Percentiles rank a stretch among this genome's conserved stretches.
Evolutionary conservation across 1,140 invertebrate genomes (phyloP).

Genomic region (Delia radicum): DNA sequence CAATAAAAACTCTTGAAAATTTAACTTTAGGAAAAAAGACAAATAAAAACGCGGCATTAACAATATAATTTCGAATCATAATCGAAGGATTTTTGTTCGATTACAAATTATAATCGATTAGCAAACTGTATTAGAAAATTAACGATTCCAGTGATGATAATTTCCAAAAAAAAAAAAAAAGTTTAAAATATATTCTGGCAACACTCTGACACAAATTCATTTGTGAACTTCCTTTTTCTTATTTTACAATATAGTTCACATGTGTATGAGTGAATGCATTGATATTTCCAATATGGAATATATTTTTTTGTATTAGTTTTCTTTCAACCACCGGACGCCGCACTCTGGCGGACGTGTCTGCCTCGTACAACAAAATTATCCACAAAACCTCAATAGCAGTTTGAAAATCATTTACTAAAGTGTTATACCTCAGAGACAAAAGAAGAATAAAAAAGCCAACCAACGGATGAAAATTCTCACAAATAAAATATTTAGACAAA

Average conservation of each 20-base stretch:
- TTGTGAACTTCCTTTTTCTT: background rate
- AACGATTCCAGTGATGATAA: too few species aligned
- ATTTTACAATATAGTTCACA: background rate
- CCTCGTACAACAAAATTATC: background rate
- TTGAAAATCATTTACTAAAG: constrained; percentile 18
- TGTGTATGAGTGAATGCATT: background rate
- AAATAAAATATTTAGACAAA: constrained; percentile 11
- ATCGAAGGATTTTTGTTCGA: too few species aligned
- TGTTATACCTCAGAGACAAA: constrained; percentile 6
- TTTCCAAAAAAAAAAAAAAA: too few species aligned
- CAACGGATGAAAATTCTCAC: background rate
- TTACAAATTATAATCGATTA: too few species aligned
- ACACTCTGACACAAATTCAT: background rate
- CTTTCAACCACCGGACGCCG: constrained; percentile 31
- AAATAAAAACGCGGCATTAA: too few species aligned
- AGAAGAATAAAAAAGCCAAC: constrained; percentile 9
- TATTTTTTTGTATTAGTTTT: constrained; percentile 13
- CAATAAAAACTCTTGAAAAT: too few species aligned
- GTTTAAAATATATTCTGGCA: background rate
- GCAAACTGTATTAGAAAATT: too few species aligned
- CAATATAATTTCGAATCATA: too few species aligned
- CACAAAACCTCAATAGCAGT: background rate
- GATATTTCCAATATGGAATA: background rate
- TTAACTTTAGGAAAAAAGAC: too few species aligned
- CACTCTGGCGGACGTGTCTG: constrained; percentile 29